Conservation (phyloP, 2,888 invertebrate species). For the Blomia tropicalis region DNA sequence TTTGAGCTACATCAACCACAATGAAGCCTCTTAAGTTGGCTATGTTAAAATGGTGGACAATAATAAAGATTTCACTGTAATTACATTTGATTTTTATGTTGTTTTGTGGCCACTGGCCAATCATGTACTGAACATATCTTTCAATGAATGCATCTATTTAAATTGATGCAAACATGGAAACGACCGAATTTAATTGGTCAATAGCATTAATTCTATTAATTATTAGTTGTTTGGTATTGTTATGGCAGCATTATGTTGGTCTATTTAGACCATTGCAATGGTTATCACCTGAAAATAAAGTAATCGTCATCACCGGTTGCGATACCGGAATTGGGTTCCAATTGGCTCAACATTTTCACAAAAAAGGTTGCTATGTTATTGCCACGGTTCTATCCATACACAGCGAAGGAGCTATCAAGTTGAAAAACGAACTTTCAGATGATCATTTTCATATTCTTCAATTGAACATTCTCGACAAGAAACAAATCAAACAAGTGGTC, state of each 20-base stretch:
- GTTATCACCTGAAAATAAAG: conserved; percentile 34
- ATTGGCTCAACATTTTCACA: conserved; percentile 52
- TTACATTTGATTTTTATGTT: no score
- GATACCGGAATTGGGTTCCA: conserved; percentile 69
- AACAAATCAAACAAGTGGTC: conserved; percentile 28
- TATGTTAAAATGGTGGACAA: no score
- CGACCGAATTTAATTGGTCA: no score
- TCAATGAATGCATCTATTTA: no score
- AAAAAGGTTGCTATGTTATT: conserved; percentile 57
- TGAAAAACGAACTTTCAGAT: not conserved
- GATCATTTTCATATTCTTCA: conserved; percentile 45
- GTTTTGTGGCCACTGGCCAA: no score
- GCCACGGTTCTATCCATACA: conserved; percentile 52
- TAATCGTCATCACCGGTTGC: conserved; percentile 67
- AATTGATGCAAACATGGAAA: no score
- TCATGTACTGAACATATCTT: no score
- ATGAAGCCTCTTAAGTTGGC: no score
- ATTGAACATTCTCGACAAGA: conserved; percentile 50
- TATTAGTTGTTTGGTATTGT: not conserved
- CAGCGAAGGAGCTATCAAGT: conserved; percentile 43
- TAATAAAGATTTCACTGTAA: no score
- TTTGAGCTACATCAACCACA: no score
- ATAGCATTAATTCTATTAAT: no score
- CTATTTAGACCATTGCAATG: conserved; percentile 6
- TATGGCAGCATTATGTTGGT: not conserved